These are phyloP conservation scores for Butastur rufipennis DNA, from an alignment of 2,113 vertebrate species.

Conservation along the genomic window DNA sequence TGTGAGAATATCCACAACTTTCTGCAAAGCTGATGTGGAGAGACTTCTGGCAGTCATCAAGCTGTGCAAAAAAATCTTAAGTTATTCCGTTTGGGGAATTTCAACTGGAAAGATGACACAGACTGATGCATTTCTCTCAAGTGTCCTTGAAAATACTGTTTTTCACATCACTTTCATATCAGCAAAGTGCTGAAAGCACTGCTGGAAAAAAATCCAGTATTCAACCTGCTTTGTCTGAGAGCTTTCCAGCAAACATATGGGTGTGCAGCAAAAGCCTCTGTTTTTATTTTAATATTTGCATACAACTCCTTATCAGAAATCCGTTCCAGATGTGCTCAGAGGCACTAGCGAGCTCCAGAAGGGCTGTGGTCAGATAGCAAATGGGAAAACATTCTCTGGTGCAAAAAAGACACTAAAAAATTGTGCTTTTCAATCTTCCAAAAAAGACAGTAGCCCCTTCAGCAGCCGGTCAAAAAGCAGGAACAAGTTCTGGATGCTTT, in stretches of 20 bases:
- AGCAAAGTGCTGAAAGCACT: conserved; percentile 23
- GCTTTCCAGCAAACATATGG: neutral
- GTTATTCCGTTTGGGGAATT: neutral
- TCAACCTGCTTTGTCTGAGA: neutral
- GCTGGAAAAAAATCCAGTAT: neutral
- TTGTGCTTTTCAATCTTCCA: neutral
- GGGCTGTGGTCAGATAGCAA: neutral
- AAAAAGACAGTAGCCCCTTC: neutral
- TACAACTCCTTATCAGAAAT: neutral
- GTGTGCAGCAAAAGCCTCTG: neutral
- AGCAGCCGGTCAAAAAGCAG: neutral
- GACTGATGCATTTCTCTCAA: conserved; percentile 17
- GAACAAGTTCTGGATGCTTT: neutral
- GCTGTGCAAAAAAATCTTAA: neutral
- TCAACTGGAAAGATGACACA: conserved; percentile 25
- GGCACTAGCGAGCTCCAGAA: neutral
- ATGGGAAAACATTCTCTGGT: neutral
- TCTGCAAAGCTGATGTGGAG: neutral
- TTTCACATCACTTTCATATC: conserved; percentile 2
- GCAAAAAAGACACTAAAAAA: neutral
- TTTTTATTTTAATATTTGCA: conserved; percentile 3
- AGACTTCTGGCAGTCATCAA: neutral
- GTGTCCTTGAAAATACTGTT: conserved; percentile 29
- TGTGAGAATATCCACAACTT: neutral
- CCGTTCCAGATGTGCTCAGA: neutral